Evolutionary conservation across 2,888 invertebrate genomes (phyloP).

Genomic region (Leptura quadrifasciata): DNA sequence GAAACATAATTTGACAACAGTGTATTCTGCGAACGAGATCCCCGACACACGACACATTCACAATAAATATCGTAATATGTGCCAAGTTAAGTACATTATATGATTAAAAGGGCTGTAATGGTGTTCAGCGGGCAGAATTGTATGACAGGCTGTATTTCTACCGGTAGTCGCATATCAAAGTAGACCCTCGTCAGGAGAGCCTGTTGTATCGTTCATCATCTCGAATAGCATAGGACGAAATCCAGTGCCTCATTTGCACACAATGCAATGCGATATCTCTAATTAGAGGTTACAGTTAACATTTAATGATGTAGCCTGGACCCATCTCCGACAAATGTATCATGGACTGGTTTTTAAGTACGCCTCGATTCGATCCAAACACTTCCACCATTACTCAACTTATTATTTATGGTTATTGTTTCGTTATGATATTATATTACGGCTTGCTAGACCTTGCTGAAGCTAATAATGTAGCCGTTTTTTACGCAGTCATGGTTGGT

Average conservation of each 20-base stretch:
- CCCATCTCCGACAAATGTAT: constrained; percentile 46
- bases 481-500: constrained; percentile 7
- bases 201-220: constrained; percentile 58
- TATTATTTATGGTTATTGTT: constrained; percentile 31
- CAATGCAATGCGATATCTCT: constrained; percentile 66
- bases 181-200: constrained; percentile 54
- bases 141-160: constrained; percentile 41
- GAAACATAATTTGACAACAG: background rate
- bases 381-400: constrained; percentile 32
- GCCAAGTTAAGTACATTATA: constrained; percentile 32
- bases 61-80: constrained; percentile 23
- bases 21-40: background rate
- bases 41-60: constrained; percentile 13
- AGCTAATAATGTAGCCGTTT: constrained; percentile 2
- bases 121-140: constrained; percentile 26
- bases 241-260: constrained; percentile 66
- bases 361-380: constrained; percentile 16
- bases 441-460: background rate
- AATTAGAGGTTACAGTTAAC: constrained; percentile 69
- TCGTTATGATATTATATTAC: constrained; percentile 25
- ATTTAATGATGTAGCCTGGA: constrained; percentile 65
- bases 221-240: constrained; percentile 56
- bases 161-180: constrained; percentile 50
- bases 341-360: constrained; percentile 50
- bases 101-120: constrained; percentile 18